A percentile compares a stretch with the other conserved stretches of the same genome.
These are phyloP conservation scores for Pao palembangensis DNA, from an alignment of 2,113 vertebrate species.

Conservation along the genomic window DNA sequence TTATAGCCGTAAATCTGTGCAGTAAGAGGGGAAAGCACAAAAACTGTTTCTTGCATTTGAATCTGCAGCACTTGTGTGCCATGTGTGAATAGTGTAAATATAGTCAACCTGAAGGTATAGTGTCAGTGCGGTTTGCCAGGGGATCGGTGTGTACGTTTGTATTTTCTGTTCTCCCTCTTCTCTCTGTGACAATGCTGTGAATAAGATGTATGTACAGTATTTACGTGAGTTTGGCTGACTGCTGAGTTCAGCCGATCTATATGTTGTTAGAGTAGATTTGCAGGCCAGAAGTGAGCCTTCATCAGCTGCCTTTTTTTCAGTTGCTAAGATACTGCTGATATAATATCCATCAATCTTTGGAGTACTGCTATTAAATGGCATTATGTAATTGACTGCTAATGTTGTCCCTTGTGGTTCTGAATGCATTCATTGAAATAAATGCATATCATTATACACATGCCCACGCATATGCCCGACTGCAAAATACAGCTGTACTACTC, in stretches of 20 bases:
- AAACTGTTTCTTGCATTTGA: conserved; percentile 37
- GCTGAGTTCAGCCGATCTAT: conserved; percentile 53
- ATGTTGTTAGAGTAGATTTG: conserved; percentile 63
- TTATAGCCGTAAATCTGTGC: conserved; percentile 50
- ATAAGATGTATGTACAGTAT: conserved; percentile 70
- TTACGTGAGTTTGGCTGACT: conserved; percentile 59
- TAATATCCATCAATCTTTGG: conserved; percentile 66
- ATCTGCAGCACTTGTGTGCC: conserved; percentile 55
- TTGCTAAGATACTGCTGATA: conserved; percentile 67
- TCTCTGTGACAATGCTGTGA: conserved; percentile 61
- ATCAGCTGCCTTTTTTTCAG: conserved; percentile 54
- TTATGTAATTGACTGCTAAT: conserved; percentile 62
- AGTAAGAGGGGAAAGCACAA: conserved; percentile 68
- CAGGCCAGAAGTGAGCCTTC: conserved; percentile 58
- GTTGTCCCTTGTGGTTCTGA: conserved; percentile 40
- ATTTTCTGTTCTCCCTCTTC: conserved; percentile 11
- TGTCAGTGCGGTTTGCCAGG: conserved; percentile 32
- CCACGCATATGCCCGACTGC: conserved; percentile 11
- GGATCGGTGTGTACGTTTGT: neutral
- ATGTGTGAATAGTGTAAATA: conserved; percentile 73
- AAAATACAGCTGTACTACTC: conserved; percentile 7
- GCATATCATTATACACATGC: conserved; percentile 14
- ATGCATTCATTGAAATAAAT: conserved; percentile 39
- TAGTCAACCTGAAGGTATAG: conserved; percentile 49
- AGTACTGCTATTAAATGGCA: conserved; percentile 75